Evolutionary conservation across 1,140 invertebrate genomes (phyloP), one percentile per base, ranked within the genome.

Genomic region (Aporrectodea caliginosa): DNA sequence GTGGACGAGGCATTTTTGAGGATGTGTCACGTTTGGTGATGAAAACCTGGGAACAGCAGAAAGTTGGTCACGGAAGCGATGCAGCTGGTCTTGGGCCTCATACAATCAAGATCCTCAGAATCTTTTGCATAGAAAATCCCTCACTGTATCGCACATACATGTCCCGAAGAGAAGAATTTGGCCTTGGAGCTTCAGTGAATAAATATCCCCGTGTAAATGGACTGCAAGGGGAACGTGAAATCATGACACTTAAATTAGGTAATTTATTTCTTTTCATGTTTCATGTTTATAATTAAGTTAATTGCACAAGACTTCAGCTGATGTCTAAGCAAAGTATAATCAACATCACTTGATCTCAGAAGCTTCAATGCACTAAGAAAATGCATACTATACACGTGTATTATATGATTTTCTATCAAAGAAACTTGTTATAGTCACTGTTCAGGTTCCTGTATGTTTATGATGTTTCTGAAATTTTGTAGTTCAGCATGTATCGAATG

Each of bases 31-130:
- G 22, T 29, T 16, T 76, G 33, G 35, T 76, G 2, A 16, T 43
- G 1, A 35, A 76, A 76, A 76, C 75, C 1, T 76, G 75, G 75
- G 75, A 76, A 2, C 32, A 32, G 35, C 33, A 76, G 35, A 29
- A 29, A 30, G 75, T 35, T 76, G 43, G 43, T 22, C 34, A 76
- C 34, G 75, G 75, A 76, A 68, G 2, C 22, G 75, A 76, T 76
- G 33, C 75, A 1, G 43, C 1, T 2, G 31, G 31, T n/a, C 43
- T 76, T 30, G 35, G 35, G 2, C 33, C 33, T 58, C 30, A 43
- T 30, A 27, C 33, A 2, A 43, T 76, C 0, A 30, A 35, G 43
- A 43, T 76, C n/a, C 29, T 35, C n/a, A 35, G 43, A 6, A 76
- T 76, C 22, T 58, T 12, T 35, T 1, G 33, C 34, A 76, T 27